Conservation (phyloP, 2,888 invertebrate species). For the Apamea epomidion region DNA sequence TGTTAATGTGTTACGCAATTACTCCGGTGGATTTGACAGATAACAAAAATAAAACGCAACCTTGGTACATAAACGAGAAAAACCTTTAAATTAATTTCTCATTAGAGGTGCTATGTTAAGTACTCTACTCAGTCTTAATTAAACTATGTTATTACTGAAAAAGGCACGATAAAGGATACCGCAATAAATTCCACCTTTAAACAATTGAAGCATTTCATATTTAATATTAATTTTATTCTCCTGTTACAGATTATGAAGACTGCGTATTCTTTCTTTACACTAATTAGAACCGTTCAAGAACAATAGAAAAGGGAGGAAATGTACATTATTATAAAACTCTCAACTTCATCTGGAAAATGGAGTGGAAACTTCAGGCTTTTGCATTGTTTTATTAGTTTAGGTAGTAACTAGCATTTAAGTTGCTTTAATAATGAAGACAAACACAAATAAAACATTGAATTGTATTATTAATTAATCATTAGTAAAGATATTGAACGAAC, state of each 20-base stretch:
- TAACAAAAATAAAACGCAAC: not conserved
- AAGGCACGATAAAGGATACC: not conserved
- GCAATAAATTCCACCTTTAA: not conserved
- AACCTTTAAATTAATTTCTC: not conserved
- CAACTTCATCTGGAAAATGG: conserved; percentile 9
- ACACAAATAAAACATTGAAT: not conserved
- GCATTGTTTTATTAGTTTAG: not conserved
- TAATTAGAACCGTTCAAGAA: conserved; percentile 77
- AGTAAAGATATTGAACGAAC: not conserved
- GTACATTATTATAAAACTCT: conserved; percentile 28
- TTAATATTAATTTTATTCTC: conserved; percentile 1
- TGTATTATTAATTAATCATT: not conserved
- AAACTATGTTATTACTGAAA: not conserved
- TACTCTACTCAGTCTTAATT: not conserved
- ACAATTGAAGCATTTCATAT: conserved; percentile 17
- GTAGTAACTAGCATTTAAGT: not conserved
- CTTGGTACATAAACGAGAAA: no score
- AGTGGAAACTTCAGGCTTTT: not conserved
- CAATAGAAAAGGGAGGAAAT: conserved; percentile 35
- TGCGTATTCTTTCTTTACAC: conserved; percentile 83
- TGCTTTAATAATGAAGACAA: not conserved
- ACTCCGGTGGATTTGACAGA: not conserved
- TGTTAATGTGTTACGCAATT: no score
- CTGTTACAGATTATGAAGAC: conserved; percentile 81
- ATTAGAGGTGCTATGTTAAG: not conserved